Conservation (phyloP, 2,113 vertebrate genomes). For the Cepphus grylle region DNA sequence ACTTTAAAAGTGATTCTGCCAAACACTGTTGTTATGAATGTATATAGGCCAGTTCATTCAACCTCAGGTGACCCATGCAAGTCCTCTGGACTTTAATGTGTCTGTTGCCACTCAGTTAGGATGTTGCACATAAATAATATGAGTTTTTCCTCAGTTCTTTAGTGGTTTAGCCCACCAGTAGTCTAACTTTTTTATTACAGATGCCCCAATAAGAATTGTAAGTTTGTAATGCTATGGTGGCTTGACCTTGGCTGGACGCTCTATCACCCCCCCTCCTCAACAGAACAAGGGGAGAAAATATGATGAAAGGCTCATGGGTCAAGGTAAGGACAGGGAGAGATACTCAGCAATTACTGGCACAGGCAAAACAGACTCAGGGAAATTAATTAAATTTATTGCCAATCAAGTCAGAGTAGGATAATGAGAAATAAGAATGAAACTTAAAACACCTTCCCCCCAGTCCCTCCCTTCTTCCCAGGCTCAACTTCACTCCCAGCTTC, state of each 20-base stretch:
- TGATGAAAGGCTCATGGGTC: not conserved
- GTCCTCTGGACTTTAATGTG: not conserved
- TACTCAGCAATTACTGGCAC: not conserved
- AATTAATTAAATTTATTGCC: not conserved
- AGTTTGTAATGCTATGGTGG: not conserved
- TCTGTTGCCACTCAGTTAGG: not conserved
- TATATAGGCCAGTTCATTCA: not conserved
- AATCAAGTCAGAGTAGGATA: not conserved
- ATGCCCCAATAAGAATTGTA: not conserved
- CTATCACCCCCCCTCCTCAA: not conserved
- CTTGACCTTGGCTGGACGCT: not conserved
- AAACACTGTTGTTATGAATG: not conserved
- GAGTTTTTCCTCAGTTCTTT: not conserved
- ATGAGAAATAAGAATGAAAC: not conserved
- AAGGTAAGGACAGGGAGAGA: not conserved
- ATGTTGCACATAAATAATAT: not conserved
- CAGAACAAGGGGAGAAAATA: not conserved
- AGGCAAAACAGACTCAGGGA: not conserved
- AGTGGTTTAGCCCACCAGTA: not conserved
- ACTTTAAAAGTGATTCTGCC: not conserved
- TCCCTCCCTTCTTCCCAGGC: fast-evolving
- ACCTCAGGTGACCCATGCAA: not conserved
- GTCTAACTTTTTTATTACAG: not conserved
- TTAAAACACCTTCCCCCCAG: not conserved
- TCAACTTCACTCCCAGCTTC: not conserved